Base-by-base conservation (phyloP, 2,797 vertebrate species). In the Parauchenoglanis punctatus region DNA sequence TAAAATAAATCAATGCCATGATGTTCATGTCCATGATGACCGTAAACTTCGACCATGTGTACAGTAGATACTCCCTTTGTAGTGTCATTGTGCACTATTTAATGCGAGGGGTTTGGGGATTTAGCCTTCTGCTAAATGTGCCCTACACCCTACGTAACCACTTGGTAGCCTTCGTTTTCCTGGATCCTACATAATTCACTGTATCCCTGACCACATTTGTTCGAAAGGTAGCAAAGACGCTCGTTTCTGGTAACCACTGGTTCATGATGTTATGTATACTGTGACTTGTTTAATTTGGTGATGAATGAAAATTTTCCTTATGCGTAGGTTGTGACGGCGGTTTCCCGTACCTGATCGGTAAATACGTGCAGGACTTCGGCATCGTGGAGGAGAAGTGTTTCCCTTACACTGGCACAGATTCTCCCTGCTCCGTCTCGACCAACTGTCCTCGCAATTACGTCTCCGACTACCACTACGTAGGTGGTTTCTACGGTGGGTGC, bases 401-500 rank as follows among this genome's bases (percentile, higher is more conserved):
- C 80, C 97, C 98, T 0, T 99, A 99, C 87, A 90, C 89, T 0
- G 99, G 73, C 7, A 76, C 15, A 0, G 92, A 97, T 89, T 91
- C 95, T 1, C 96, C 96, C 0, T 99, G 99, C 87, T 88, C 76
- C 0, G 54, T 95, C 31, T 95, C 95, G 72, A 76, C 91, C 3
- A 92, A 92, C 70, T 97, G 97, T 70, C 67, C 92, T 2, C 96
- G 92, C 20, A 93, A 96, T 83, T 99, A 97, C 68, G 25, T 95
- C 0, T 96, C 97, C 0, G 94, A 98, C 7, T 99, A 99, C 93
- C 90, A 93, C 92, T 99, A 99, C 0, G 97, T 99, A 0, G 99
- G 99, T 0, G 98, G 98, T 0, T 99, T 99, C 92, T 99, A 99
- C 2, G 98, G 98, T 0, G 98, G 95, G 70, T 99, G 98, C 95